Conservation (phyloP, 1,140 invertebrate species). For the Meloidogyne floridensis region DNA sequence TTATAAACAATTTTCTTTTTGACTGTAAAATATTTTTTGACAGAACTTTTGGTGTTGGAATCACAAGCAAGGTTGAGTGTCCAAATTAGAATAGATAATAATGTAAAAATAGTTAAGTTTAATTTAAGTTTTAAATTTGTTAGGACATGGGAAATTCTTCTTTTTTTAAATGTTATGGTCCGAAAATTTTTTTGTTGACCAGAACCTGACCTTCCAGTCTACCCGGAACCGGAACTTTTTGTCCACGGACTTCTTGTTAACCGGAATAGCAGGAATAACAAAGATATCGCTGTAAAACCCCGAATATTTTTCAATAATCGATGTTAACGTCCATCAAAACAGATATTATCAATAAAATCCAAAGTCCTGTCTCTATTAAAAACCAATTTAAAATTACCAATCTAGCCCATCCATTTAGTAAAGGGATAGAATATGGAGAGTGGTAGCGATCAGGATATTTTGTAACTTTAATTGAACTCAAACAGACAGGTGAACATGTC, state of each 20-base stretch:
- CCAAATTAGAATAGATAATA: too few relatives aligned
- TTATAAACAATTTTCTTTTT: constrained; percentile 31
- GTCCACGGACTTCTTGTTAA: too few relatives aligned
- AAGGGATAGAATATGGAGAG: constrained; percentile 33
- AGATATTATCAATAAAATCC: neutral
- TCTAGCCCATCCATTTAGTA: constrained; percentile 32
- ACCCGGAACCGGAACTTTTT: too few relatives aligned
- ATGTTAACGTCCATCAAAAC: too few relatives aligned
- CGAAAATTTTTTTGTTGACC: too few relatives aligned
- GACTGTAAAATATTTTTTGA: neutral
- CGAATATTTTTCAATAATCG: too few relatives aligned
- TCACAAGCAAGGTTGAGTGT: neutral
- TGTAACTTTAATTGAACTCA: neutral
- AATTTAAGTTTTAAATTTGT: too few relatives aligned
- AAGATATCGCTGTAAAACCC: too few relatives aligned
- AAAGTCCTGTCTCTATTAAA: neutral
- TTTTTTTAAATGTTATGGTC: neutral
- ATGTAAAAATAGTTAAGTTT: too few relatives aligned
- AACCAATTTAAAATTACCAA: constrained; percentile 13
- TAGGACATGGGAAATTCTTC: too few relatives aligned
- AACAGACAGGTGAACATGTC: constrained; percentile 25
- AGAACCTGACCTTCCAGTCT: too few relatives aligned
- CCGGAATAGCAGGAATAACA: too few relatives aligned
- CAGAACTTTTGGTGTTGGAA: constrained; percentile 2
- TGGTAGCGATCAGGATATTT: neutral